A percentile compares a stretch with the other conserved stretches of the same genome.
These are phyloP conservation scores for Catostylus mosaicus DNA, from an alignment of 30 jellyfish, hydroid and myxozoan species.

Conservation along the genomic window DNA sequence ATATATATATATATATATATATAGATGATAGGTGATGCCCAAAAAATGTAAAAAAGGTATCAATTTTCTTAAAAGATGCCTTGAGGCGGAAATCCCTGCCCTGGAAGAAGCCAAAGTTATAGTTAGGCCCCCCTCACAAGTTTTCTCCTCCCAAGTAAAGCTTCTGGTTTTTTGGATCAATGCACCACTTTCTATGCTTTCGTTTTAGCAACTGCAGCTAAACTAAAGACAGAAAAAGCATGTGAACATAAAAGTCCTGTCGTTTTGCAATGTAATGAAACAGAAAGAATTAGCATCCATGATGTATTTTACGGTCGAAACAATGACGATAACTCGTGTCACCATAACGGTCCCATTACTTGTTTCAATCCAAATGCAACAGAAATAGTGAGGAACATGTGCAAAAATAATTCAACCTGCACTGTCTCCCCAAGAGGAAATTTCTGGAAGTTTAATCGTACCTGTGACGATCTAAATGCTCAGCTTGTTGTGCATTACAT, in stretches of 20 bases:
- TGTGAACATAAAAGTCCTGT: slow-evolving; percentile 51
- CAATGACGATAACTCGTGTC: slow-evolving; percentile 34
- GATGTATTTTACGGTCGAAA: slow-evolving; percentile 65
- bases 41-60: background rate
- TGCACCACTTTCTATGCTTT: too few relatives aligned
- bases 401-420: slow-evolving; percentile 48
- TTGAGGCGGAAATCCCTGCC: background rate
- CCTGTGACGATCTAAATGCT: slow-evolving; percentile 45
- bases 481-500: slow-evolving; percentile 32
- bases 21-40: too few relatives aligned
- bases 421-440: slow-evolving; percentile 20
- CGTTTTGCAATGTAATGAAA: slow-evolving; percentile 8
- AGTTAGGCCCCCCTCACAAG: too few relatives aligned
- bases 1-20: too few relatives aligned
- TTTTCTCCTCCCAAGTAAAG: too few relatives aligned
- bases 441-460: slow-evolving; percentile 31
- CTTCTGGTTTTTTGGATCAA: too few relatives aligned
- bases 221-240: slow-evolving; percentile 7
- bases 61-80: background rate
- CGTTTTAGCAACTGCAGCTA: slow-evolving; percentile 24
- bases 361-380: slow-evolving; percentile 68
- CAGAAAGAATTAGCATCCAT: slow-evolving; percentile 24
- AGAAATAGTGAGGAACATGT: slow-evolving; percentile 9
- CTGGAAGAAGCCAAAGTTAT: too few relatives aligned
- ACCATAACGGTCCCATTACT: background rate